Conservation (phyloP, 1,140 invertebrate species). For the Diplogasteroides magnus region DNA sequence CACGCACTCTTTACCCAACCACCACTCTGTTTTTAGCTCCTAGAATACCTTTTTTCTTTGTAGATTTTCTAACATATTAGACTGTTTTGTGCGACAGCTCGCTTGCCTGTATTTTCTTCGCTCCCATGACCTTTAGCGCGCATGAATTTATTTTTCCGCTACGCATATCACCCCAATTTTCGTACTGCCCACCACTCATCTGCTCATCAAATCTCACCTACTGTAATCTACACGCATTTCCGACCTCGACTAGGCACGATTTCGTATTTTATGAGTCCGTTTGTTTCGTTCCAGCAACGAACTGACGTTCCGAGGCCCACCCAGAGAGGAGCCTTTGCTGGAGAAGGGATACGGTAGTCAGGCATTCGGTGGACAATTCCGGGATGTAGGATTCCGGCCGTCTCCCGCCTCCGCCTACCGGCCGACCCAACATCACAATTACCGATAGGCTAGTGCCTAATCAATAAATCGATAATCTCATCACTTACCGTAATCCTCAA, state of each 20-base stretch:
- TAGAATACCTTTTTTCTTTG: too few relatives aligned
- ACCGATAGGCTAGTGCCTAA: conserved; percentile 8
- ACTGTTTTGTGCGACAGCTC: not conserved
- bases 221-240: not conserved
- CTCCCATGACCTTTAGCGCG: too few relatives aligned
- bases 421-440: conserved; percentile 1
- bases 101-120: not conserved
- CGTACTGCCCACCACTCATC: not conserved
- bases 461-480: not conserved
- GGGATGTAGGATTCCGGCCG: too few relatives aligned
- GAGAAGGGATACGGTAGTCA: conserved; percentile 1
- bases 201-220: not conserved
- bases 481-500: too few relatives aligned
- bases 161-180: not conserved
- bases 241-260: not conserved
- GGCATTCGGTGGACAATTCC: not conserved
- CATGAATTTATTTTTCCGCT: too few relatives aligned
- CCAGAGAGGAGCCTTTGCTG: conserved; percentile 9
- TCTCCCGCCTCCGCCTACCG: conserved; percentile 7
- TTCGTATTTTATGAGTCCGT: too few relatives aligned
- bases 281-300: conserved; percentile 1
- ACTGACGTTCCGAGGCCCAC: conserved; percentile 4
- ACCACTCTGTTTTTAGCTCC: too few relatives aligned
- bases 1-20: too few relatives aligned
- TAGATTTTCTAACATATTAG: not conserved